Evolutionary conservation across 2,888 invertebrate genomes (phyloP).

Genomic region (Coleophora flavipennella): DNA sequence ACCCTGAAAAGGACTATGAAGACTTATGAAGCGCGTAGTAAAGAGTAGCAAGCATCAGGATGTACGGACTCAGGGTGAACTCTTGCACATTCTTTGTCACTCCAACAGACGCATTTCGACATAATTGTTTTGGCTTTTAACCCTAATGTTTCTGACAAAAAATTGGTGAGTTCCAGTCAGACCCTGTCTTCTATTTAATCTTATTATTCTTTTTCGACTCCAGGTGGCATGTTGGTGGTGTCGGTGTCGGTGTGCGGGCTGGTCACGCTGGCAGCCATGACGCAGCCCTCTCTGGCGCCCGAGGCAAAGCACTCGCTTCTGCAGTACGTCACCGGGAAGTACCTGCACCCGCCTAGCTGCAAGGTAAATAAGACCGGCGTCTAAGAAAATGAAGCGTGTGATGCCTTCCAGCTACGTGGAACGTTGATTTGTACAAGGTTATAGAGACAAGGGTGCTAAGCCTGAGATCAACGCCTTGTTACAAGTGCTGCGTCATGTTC

Average conservation of each 20-base stretch:
- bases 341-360: conserved; percentile 90
- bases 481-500: too few relatives aligned
- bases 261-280: conserved; percentile 92
- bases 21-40: conserved; percentile 90
- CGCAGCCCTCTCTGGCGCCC: conserved; percentile 90
- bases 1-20: conserved; percentile 83
- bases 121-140: too few relatives aligned
- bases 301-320: conserved; percentile 91
- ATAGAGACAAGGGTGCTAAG: too few relatives aligned
- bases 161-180: too few relatives aligned
- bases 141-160: too few relatives aligned
- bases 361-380: conserved; percentile 69
- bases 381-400: too few relatives aligned
- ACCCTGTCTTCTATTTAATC: too few relatives aligned
- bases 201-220: background rate
- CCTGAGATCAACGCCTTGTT: too few relatives aligned
- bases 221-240: conserved; percentile 91
- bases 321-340: conserved; percentile 94
- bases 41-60: conserved; percentile 89
- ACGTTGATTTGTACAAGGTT: too few relatives aligned
- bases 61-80: conserved; percentile 89
- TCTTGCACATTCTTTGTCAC: too few relatives aligned
- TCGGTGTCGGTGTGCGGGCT: conserved; percentile 91
- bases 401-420: too few relatives aligned
- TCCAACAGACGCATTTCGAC: too few relatives aligned